A percentile compares a stretch with the other conserved stretches of the same genome.
Conservation (phyloP, 1,140 invertebrate species). For the Palaemon carinicauda region DNA sequence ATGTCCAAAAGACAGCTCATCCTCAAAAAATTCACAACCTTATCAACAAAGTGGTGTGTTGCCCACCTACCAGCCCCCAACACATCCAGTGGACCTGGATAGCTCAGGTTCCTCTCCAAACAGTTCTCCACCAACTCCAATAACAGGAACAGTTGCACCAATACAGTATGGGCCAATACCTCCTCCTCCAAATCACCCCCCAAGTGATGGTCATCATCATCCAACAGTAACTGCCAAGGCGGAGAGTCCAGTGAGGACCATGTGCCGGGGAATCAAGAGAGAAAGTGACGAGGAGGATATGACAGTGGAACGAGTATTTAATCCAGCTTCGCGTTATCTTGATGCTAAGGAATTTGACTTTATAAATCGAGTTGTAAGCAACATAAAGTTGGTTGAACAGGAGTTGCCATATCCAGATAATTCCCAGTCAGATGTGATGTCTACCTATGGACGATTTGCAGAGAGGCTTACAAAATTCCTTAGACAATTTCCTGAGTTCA, state of each 20-base stretch:
- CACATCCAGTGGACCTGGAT: slow-evolving; percentile 32
- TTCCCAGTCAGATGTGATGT: slow-evolving; percentile 33
- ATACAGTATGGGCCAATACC: slow-evolving; percentile 50
- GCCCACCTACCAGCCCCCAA: slow-evolving; percentile 25
- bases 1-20: slow-evolving; percentile 33
- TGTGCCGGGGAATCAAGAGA: slow-evolving; percentile 45
- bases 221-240: slow-evolving; percentile 33
- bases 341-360: slow-evolving; percentile 44
- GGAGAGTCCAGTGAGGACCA: slow-evolving; percentile 42
- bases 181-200: slow-evolving; percentile 17
- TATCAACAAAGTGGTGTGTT: neutral
- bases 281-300: slow-evolving; percentile 44
- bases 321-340: slow-evolving; percentile 53
- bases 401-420: slow-evolving; percentile 39
- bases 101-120: slow-evolving; percentile 44
- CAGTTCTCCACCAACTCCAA: slow-evolving; percentile 52
- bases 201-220: slow-evolving; percentile 19
- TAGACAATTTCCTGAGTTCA: slow-evolving; percentile 49
- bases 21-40: slow-evolving; percentile 22
- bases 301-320: slow-evolving; percentile 42
- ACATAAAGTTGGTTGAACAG: slow-evolving; percentile 53
- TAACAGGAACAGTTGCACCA: slow-evolving; percentile 42
- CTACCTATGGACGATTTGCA: slow-evolving; percentile 44
- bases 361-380: slow-evolving; percentile 48
- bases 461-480: slow-evolving; percentile 52